phyloP scores from a whole-genome alignment of 2,797 vertebrate genomes.

The Cynopterus sphinx region DNA sequence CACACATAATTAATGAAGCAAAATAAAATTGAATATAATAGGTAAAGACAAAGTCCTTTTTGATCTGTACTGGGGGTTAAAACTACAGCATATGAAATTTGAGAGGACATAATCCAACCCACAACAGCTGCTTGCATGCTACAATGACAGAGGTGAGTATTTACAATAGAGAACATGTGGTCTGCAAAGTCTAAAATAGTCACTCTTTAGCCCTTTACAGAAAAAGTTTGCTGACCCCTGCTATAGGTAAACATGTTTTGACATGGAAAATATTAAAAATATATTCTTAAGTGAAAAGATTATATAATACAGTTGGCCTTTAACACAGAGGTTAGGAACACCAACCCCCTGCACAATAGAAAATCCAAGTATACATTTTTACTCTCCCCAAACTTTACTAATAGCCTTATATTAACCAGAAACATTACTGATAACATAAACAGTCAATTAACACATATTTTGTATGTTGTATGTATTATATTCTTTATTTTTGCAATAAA shows the following conservation, averaged over 20 bases:
- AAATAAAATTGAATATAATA: neutral
- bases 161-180: neutral
- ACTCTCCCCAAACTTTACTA: neutral
- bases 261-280: neutral
- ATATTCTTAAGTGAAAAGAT: neutral
- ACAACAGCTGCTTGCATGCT: neutral
- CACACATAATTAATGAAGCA: neutral
- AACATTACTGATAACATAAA: neutral
- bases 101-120: neutral
- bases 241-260: neutral
- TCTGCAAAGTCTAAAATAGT: neutral
- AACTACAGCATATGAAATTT: neutral
- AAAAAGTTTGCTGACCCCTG: neutral
- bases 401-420: neutral
- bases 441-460: neutral
- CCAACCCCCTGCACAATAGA: neutral
- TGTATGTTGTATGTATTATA: neutral
- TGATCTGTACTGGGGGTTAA: neutral
- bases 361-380: neutral
- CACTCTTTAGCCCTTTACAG: neutral
- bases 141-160: neutral
- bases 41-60: neutral
- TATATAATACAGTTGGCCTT: neutral
- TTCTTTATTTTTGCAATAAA: neutral
- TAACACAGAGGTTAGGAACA: neutral